Evolutionary conservation across 1,140 invertebrate genomes (phyloP), one percentile per base, ranked within the genome.

Genomic region (Drosophila subobscura): DNA sequence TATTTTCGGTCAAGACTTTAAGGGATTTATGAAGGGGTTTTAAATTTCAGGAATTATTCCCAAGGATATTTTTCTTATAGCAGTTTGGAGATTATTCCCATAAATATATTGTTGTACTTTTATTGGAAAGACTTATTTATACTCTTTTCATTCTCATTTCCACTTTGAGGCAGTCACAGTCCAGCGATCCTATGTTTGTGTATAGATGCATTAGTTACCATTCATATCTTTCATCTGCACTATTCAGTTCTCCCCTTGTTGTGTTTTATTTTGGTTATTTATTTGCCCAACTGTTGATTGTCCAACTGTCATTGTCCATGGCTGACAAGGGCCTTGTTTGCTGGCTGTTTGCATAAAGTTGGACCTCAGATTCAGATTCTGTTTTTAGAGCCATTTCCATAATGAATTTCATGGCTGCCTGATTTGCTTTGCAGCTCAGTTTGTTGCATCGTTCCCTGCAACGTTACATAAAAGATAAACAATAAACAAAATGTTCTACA

Each of bases 341-440:
- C 27, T 42, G 49, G n/a, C 23, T 57, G 67, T 81, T 81, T 77
- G 55, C 67, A 67, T 72, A 76, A 67, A 67, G 49, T 59, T 66
- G 51, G 49, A 44, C 65, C 44, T 50, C 65, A 50, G 59, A 7
- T 7, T 63, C 67, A 33, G 47, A 47, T 25, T 56, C 49, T 67
- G 33, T 68, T 23, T 42, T 41, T 27, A 44, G 33, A 27, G 25
- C 55, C 29, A 50, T 66, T 52, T 23, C 49, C 49, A 68, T 63
- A 68, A 68, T 67, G 14, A 29, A 16, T 65, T 49, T 70, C 65
- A 68, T 56, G 66, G 63, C n/a, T 70, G 44, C 64, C 40, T 70
- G 33, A 44, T 44, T 56, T 23, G 7, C 46, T 20, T 10, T 25
- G n/a, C 27, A 45, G n/a, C 25, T 44, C 45, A 12, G 57, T 10